Evolutionary conservation across 2,113 vertebrate species (phyloP), one percentile per base, ranked within the genome.

Genomic region (Pangasianodon hypophthalmus): DNA sequence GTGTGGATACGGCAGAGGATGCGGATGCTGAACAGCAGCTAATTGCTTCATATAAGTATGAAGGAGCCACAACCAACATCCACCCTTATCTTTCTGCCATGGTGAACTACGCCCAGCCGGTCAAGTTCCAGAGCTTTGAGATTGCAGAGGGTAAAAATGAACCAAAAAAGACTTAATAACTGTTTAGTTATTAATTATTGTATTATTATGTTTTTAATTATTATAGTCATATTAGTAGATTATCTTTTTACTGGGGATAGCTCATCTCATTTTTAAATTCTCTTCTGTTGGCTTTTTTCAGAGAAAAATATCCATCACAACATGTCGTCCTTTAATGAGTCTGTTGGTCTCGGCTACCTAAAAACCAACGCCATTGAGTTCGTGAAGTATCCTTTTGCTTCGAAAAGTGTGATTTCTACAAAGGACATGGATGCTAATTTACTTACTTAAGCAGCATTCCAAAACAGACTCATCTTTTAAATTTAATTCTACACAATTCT

Each of bases 291-390:
- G 44, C 73, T 56, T 77, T 7, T 91, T 92, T 85, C 95, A 99
- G 98, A 99, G 54, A 97, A 97, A 64, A 99, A 99, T 92, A 97
- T 99, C 94, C 97, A 99, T 92, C 97, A 98, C 90, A 99, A 99
- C 94, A 99, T 99, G 98, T 99, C 98, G 0, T 99, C 98, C 87
- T 99, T 99, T 93, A 99, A 99, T 29, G 98, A 99, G 92, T 99
- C 98, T 0, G 98, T 99, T 0, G 98, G 98, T 56, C 95, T 99
- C 60, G 98, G 98, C n/a, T 99, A 99, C 92, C 95, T 99, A 95
- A 99, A 99, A 96, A 99, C 98, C 0, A 98, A 99, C 0, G 98
- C 98, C 19, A 98, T 98, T 75, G 98, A 99, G 94, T 99, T 99
- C 91, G 98, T 98, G 87, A 99, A 99, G 98, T 99, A 99, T 99